Conservation (phyloP, 2,113 vertebrate species). For the Elaphurus davidianus region DNA sequence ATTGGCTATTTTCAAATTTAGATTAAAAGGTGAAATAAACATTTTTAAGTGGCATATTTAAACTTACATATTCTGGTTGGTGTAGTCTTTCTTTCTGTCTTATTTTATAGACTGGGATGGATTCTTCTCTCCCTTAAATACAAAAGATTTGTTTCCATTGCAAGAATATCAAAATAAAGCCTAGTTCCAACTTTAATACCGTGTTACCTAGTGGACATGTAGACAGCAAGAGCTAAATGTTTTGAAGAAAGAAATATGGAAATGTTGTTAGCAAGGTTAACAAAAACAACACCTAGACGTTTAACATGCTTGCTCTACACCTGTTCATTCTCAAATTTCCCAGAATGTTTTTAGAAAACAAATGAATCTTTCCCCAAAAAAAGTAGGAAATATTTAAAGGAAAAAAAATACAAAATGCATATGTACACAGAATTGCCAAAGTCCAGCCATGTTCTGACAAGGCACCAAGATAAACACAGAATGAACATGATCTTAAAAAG, state of each 20-base stretch:
- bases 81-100: neutral
- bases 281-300: neutral
- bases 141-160: neutral
- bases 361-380: slow-evolving; percentile 1
- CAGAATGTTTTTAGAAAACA: slow-evolving; percentile 4
- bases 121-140: neutral
- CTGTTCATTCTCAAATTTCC: neutral
- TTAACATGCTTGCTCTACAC: neutral
- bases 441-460: slow-evolving; percentile 1
- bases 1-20: neutral
- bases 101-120: neutral
- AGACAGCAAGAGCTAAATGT: neutral
- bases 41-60: slow-evolving; percentile 21
- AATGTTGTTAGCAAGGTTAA: neutral
- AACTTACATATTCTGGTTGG: neutral
- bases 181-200: neutral
- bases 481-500: slow-evolving; percentile 30
- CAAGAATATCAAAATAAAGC: neutral
- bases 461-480: slow-evolving; percentile 39
- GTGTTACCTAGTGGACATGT: neutral
- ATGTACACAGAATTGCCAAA: neutral
- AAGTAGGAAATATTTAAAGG: neutral
- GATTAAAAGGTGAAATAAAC: slow-evolving; percentile 3
- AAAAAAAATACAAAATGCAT: neutral
- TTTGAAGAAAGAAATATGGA: slow-evolving; percentile 3